Conservation (phyloP, 2,888 invertebrate species). For the Dascillus cervinus region DNA sequence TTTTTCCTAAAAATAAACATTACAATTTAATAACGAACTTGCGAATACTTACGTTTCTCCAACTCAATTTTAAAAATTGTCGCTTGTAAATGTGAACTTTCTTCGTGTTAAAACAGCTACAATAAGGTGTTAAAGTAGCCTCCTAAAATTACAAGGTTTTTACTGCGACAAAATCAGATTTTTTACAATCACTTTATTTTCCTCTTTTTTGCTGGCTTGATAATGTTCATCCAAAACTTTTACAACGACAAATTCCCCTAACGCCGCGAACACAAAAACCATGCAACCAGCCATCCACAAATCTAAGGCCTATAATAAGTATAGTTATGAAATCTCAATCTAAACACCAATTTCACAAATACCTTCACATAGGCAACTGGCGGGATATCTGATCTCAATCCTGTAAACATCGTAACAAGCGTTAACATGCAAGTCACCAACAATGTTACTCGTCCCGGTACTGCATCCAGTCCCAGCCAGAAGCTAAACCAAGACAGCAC, state of each 20-base stretch:
- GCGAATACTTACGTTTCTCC: constrained; percentile 33
- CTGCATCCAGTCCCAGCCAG: constrained; percentile 77
- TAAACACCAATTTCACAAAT: constrained; percentile 24
- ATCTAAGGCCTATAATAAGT: constrained; percentile 59
- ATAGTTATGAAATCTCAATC: constrained; percentile 2
- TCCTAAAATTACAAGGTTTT: too few relatives aligned
- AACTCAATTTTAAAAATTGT: too few relatives aligned
- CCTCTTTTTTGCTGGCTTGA: constrained; percentile 49
- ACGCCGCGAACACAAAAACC: constrained; percentile 77
- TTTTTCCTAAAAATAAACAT: constrained; percentile 43
- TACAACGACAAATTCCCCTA: constrained; percentile 76
- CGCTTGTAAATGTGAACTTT: too few relatives aligned
- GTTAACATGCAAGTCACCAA: constrained; percentile 80
- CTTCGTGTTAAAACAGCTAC: too few relatives aligned
- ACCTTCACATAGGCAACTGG: constrained; percentile 85
- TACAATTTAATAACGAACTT: background rate
- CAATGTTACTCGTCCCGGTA: constrained; percentile 73
- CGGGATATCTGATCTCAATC: constrained; percentile 71
- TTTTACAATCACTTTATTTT: too few relatives aligned
- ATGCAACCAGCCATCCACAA: constrained; percentile 87
- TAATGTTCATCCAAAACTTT: constrained; percentile 73
- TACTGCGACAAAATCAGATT: too few relatives aligned
- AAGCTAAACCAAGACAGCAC: constrained; percentile 84
- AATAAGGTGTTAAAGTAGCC: too few relatives aligned
- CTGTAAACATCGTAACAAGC: constrained; percentile 79